Evolutionary conservation across 2,113 vertebrate genomes (phyloP).

Genomic region (Sprattus sprattus): DNA sequence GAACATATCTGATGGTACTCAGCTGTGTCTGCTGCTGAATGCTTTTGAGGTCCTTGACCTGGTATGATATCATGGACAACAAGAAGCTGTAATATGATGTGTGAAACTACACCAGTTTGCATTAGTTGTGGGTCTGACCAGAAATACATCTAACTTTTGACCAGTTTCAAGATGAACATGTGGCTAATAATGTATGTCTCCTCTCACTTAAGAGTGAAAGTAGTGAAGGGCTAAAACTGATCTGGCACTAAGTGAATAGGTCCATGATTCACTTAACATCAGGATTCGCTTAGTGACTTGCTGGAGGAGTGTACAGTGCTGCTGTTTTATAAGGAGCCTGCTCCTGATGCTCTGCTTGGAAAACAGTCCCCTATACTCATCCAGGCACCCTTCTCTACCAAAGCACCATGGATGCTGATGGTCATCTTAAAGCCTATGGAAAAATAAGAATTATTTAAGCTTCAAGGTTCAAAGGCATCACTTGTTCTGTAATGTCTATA

Average conservation of each 20-base stretch:
- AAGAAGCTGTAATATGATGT: not conserved
- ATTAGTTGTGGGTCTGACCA: not conserved
- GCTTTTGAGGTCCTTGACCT: slow-evolving; percentile 1
- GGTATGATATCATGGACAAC: not conserved
- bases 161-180: not conserved
- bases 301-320: not conserved
- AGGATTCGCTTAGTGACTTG: not conserved
- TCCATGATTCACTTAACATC: not conserved
- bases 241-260: not conserved
- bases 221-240: not conserved
- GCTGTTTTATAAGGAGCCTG: not conserved
- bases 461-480: not conserved
- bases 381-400: too few relatives aligned
- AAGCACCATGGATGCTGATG: too few relatives aligned
- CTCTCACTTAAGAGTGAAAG: not conserved
- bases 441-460: not conserved
- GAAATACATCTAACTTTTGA: not conserved
- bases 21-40: not conserved
- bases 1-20: not conserved
- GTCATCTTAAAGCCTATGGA: not conserved
- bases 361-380: not conserved
- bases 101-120: not conserved
- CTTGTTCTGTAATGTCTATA: not conserved
- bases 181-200: not conserved
- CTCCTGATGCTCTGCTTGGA: not conserved